Percentiles rank a stretch among this genome's conserved stretches.
Evolutionary conservation across 2,888 invertebrate genomes (phyloP).

Genomic region (Chrysomela aeneicollis): DNA sequence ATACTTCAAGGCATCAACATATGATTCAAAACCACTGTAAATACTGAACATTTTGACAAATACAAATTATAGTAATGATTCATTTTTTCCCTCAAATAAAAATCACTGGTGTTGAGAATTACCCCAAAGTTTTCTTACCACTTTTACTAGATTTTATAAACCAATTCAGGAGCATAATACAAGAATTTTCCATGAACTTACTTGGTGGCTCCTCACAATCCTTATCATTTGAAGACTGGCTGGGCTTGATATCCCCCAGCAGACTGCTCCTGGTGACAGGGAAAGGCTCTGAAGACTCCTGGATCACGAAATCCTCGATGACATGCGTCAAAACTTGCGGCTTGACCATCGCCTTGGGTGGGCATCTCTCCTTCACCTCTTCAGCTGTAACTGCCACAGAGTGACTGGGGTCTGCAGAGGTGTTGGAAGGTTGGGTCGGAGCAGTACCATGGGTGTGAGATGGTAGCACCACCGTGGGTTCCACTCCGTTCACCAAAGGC

Average conservation of each 20-base stretch:
- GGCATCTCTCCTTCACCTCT: conserved; percentile 63
- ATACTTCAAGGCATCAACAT: no score
- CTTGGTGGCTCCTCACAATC: conserved; percentile 79
- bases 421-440: conserved; percentile 50
- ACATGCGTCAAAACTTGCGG: conserved; percentile 96
- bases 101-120: no score
- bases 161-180: no score
- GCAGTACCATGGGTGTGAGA: conserved; percentile 58
- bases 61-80: no score
- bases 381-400: conserved; percentile 58
- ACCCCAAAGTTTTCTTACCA: no score
- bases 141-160: no score
- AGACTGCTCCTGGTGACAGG: conserved; percentile 71
- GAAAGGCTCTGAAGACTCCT: conserved; percentile 92
- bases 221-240: conserved; percentile 65
- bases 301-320: conserved; percentile 96
- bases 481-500: conserved; percentile 41
- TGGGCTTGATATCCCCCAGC: conserved; percentile 58
- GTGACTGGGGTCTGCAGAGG: conserved; percentile 51
- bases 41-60: no score
- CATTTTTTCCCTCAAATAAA: no score
- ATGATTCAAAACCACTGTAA: no score
- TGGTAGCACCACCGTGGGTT: conserved; percentile 50
- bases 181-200: conserved; percentile 64
- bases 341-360: conserved; percentile 92